Evolutionary conservation across 2,888 invertebrate genomes (phyloP).

Genomic region (Calliopum simillimum): DNA sequence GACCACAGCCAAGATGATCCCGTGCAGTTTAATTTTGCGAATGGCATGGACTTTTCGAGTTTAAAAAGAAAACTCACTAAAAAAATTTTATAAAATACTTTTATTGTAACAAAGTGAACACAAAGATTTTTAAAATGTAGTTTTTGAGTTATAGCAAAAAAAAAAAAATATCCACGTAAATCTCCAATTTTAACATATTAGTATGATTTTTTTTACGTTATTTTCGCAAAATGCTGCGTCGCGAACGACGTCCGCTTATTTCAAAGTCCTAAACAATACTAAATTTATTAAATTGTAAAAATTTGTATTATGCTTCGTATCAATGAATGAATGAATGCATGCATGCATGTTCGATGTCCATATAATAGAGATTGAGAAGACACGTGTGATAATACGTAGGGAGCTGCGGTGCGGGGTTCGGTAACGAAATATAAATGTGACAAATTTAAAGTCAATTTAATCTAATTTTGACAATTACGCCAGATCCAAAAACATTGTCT

Average conservation of each 20-base stretch:
- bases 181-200: too few species aligned
- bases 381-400: not conserved
- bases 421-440: constrained; percentile 40
- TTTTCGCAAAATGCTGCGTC: not conserved
- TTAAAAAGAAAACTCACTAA: too few species aligned
- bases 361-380: constrained; percentile 28
- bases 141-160: too few species aligned
- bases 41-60: too few species aligned
- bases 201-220: too few species aligned
- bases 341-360: constrained; percentile 62
- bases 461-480: too few species aligned
- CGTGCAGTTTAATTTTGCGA: too few species aligned
- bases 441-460: too few species aligned
- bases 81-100: too few species aligned
- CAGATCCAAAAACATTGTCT: too few species aligned
- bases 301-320: constrained; percentile 41
- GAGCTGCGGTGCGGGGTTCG: not conserved
- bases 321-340: constrained; percentile 60
- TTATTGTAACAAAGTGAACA: not conserved
- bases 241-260: constrained; percentile 56
- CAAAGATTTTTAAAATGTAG: not conserved
- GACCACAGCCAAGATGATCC: too few species aligned
- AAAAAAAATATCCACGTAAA: too few species aligned
- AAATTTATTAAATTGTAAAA: constrained; percentile 49
- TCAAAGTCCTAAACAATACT: constrained; percentile 63